These are phyloP conservation scores for Rotaria magnacalcarata DNA, from an alignment of 2,888 invertebrate species.

Conservation along the genomic window DNA sequence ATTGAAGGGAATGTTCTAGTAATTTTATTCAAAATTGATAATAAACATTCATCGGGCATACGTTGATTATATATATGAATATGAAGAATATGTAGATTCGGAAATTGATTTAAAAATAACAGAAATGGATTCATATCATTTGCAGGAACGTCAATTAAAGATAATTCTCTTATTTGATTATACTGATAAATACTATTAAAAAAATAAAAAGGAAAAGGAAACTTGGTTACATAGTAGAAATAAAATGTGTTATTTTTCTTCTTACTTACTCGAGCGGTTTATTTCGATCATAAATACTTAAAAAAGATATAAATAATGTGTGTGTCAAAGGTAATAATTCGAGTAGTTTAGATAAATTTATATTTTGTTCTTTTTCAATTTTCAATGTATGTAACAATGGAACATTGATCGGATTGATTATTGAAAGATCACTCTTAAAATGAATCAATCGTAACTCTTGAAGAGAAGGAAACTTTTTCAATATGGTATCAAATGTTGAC, in stretches of 20 bases:
- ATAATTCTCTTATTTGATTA: not conserved
- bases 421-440: not conserved
- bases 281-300: not conserved
- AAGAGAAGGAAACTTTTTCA: not conserved
- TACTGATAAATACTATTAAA: not conserved
- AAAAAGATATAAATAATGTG: not conserved
- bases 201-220: not conserved
- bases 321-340: not conserved
- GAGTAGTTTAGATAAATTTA: not conserved
- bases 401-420: not conserved
- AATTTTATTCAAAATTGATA: not conserved
- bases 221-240: not conserved
- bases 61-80: not conserved
- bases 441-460: not conserved
- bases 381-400: not conserved
- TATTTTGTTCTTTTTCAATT: not conserved
- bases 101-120: not conserved
- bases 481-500: not conserved
- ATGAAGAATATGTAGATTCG: not conserved
- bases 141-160: not conserved
- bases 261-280: not conserved
- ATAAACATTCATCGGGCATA: not conserved
- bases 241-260: too few species aligned
- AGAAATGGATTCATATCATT: not conserved
- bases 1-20: not conserved